Evolutionary conservation across 2,797 vertebrate species (phyloP), one percentile per base, ranked within the genome.

Genomic region (Gadopsis marmoratus): DNA sequence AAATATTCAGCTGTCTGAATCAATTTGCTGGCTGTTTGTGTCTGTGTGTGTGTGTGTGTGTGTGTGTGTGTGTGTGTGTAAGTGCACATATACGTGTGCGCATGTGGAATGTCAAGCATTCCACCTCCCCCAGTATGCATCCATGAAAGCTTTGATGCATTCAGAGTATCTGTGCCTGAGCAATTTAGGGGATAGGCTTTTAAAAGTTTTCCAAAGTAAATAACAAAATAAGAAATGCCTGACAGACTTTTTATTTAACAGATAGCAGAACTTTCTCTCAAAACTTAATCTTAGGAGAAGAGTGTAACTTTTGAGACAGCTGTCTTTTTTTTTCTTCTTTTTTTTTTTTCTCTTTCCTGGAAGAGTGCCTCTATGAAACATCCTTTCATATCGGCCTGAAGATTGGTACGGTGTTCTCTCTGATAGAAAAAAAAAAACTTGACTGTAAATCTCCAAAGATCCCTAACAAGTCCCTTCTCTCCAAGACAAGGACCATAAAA

Each of bases 391-490:
- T 90, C 83, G 11, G 66, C 58, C 85, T 68, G 71, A 85, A 93
- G 86, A 94, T 93, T 91, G 89, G 85, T 86, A 73, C 76, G 56
- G 67, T 88, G 86, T 92, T 92, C 86, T 82, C 72, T 87, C 78
- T 90, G 89, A 90, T 91, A 85, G 91, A 86, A 89, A 89, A 33
- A 26, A 26, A 26, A 88, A 91, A 91, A 89, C 81, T 78, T 85
- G 86, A 88, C 88, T 88, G 92, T 95, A 95, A 95, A 96, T 95
- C 93, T 92, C 87, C 78, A 77, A 84, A 90, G 90, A 92, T 94
- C 92, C 88, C 85, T 88, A 92, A 93, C 93, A 93, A 93, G 88
- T 93, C 89, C 83, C 88, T 70, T 86, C 84, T 88, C 87, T 75
- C 82, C 64, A 73, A 91, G 93, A 95, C 91, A 89, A 87, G 91